Evolutionary conservation across 2,113 vertebrate genomes (phyloP), one percentile per base, ranked within the genome.

Genomic region (Triplophysa tibetana): DNA sequence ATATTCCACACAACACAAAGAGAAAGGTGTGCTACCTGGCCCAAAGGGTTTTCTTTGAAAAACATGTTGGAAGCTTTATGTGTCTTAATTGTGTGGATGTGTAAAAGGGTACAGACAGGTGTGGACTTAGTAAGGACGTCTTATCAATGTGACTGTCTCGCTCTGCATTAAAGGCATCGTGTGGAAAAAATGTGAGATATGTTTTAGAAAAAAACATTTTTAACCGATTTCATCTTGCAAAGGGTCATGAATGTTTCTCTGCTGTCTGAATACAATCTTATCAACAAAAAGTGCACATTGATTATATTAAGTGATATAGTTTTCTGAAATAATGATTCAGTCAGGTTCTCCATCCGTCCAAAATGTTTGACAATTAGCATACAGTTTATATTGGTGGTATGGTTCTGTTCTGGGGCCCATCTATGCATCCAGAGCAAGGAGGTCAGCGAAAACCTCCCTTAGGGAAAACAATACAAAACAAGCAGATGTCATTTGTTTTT

Each of bases 61-160:
- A 84, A 84, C 78, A 66, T 90, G 81, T 81, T 86, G 73, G 64
- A 87, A 88, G 88, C 88, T 91, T 89, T 89, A 89, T 85, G 79
- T 61, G 70, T 88, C 81, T 87, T 90, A 90, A 92, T 91, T 91
- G 88, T 88, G 82, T n/a, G 24, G 77, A 48, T 89, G 90, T 90
- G 86, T 91, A 90, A 89, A 87, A 89, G 85, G 85, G 66, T 82
- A 72, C 85, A 91, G 87, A 88, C 88, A 89, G 86, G 87, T 92
- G 88, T 84, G 82, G 84, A 86, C 88, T 82, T 74, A 86, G 89
- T 82, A 52, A 79, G 87, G 85, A 74, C 88, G 90, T 89, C 91
- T 88, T 88, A 84, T 90, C 87, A 87, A 81, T 89, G 81, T 89
- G 78, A 70, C 75, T 85, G 38, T 90, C 79, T 84, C 83, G 77